Evolutionary conservation across 2,888 invertebrate species (phyloP).

Genomic region (Azorinus chamasolen): DNA sequence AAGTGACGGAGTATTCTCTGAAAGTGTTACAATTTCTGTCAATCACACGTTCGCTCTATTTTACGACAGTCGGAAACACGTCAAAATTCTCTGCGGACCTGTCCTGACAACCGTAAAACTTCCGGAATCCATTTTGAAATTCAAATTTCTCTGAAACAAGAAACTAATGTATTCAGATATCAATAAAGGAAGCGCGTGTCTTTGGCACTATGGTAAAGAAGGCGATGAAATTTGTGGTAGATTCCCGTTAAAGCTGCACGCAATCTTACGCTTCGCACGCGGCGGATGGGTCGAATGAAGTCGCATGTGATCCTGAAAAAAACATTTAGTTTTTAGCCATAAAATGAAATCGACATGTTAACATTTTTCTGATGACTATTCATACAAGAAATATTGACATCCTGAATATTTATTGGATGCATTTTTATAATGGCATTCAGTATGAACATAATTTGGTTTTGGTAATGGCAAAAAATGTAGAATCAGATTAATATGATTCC

Average conservation of each 20-base stretch:
- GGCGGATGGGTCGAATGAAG: too few species aligned
- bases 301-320: too few species aligned
- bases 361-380: too few species aligned
- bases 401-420: too few species aligned
- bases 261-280: too few species aligned
- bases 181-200: slow-evolving; percentile 49
- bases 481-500: too few species aligned
- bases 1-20: neutral
- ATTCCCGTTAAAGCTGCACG: neutral
- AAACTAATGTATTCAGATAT: slow-evolving; percentile 50
- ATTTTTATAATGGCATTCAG: too few species aligned
- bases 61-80: slow-evolving; percentile 61
- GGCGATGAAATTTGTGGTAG: neutral
- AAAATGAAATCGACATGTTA: too few species aligned
- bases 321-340: too few species aligned
- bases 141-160: slow-evolving; percentile 51
- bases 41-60: slow-evolving; percentile 42
- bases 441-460: too few species aligned
- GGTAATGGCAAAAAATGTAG: too few species aligned
- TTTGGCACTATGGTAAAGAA: slow-evolving; percentile 19
- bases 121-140: slow-evolving; percentile 48
- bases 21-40: slow-evolving; percentile 51
- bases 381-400: too few species aligned
- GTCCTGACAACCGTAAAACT: slow-evolving; percentile 57
- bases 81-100: slow-evolving; percentile 61